Base-by-base conservation (phyloP, 2,797 vertebrate genomes). In the Uromys caudimaculatus region DNA sequence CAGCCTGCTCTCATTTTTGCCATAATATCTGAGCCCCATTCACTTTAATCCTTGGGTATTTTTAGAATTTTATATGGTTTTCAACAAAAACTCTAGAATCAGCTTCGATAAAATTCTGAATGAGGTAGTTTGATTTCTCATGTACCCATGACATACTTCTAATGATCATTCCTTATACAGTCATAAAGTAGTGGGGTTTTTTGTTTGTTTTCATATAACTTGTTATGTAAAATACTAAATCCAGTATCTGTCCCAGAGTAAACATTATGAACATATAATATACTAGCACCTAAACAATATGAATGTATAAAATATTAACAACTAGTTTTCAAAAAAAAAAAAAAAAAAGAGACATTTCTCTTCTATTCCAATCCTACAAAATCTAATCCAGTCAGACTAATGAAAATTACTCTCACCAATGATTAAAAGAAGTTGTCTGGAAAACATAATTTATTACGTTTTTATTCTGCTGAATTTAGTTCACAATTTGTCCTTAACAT, bases 401-500 rank as follows among this genome's bases (percentile, higher is more conserved):
- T 76, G 38, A 21, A 24, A 76, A 69, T 29, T 35, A 84, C 4
- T 6, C 23, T 78, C 0, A 71, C 19, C 54, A 16, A 35, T 84
- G 41, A 92, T 3, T 75, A 47, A 88, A 79, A 78, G 0, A 50
- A 38, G 6, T 6, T 24, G 21, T 4, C 16, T 29, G 9, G 86
- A 56, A 89, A 89, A n/a, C 6, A 41, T 54, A 58, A 35, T 56
- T 86, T 0, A 60, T 89, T 81, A 21, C 24, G 89, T 82, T 69
- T 89, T 50, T 60, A 86, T 85, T 41, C 54, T 44, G n/a, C 41
- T 35, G 71, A 23, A 89, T 35, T 35, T 47, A 76, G 29, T 24
- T 93, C 16, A 77, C 24, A 78, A 76, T 79, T 84, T 86, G 58
- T 89, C 81, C 89, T 94, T 69, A 88, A 92, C 38, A 88, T 41